A percentile compares a stretch with the other conserved stretches of the same genome.
Evolutionary conservation across 2,888 invertebrate genomes (phyloP).

Genomic region (Acrocyrtus sp.): DNA sequence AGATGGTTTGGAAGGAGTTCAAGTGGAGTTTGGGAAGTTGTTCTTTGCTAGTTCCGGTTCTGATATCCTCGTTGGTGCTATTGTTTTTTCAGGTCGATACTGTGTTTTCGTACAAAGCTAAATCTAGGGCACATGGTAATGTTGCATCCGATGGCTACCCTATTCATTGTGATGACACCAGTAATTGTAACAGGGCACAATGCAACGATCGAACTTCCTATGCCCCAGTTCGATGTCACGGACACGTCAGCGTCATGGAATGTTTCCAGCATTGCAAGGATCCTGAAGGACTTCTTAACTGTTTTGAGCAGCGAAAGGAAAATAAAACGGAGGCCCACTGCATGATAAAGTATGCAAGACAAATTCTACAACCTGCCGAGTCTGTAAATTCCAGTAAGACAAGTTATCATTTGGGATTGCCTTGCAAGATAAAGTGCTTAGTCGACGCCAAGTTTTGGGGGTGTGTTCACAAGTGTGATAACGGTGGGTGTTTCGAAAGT

Average conservation of each 20-base stretch:
- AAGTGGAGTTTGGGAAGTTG: no score
- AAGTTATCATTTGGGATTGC: constrained; percentile 1
- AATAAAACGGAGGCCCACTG: constrained; percentile 15
- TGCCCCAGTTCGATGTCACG: constrained; percentile 1
- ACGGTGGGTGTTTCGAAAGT: neutral
- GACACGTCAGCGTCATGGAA: neutral
- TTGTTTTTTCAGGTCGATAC: no score
- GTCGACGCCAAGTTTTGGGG: constrained; percentile 12
- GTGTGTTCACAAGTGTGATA: constrained; percentile 15
- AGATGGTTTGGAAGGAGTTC: no score
- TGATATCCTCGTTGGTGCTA: no score
- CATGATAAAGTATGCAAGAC: neutral
- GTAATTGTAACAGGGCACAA: neutral
- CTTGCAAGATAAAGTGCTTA: constrained; percentile 5
- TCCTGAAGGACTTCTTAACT: constrained; percentile 6
- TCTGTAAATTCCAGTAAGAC: no score
- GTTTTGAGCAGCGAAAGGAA: neutral
- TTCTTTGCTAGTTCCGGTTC: no score
- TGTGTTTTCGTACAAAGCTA: no score
- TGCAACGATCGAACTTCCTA: neutral
- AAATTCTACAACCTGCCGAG: neutral
- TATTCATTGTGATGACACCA: neutral
- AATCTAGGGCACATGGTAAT: no score
- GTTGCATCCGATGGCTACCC: no score
- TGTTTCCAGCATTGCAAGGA: constrained; percentile 9